Base-by-base conservation (phyloP, 1,140 invertebrate genomes). In the Pantala flavescens region DNA sequence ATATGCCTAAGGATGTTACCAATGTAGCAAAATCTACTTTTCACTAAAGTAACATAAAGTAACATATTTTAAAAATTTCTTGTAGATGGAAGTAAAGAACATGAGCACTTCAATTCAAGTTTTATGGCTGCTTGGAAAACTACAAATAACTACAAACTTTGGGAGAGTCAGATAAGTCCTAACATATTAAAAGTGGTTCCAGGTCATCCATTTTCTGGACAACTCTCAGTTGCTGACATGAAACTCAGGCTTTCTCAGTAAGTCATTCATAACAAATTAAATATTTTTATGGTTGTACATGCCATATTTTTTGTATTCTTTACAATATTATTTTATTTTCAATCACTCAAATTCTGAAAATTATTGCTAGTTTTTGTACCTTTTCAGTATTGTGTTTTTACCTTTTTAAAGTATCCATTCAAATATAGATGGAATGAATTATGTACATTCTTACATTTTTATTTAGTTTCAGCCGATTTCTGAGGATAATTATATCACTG, bases 141-240 rank as follows among this genome's bases (percentile, higher is more conserved):
- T 12, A 98, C 95, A 0, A 90, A 95, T 79, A 95, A 95, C 81
- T 98, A 95, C 80, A 89, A 91, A 80, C 87, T 89, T 43, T 98
- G 96, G 97, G 82, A 86, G 36, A 85, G 86, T 82, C 79, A 78
- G 76, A 81, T 85, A 43, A 84, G 85, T 12, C 86, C 92, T 76
- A 84, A 88, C 70, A 88, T 94, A 76, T 85, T 87, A 74, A 87
- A 87, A 77, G 83, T 92, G 49, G 85, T 86, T 76, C 87, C 92
- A 19, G 89, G 91, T 73, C 97, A 98, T 87, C 95, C 95, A 70
- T 97, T 93, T 84, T 90, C 92, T 76, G 95, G 96, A 23, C 93
- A 97, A 79, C 82, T 98, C 0, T 97, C 93, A 43, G 91, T 98
- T 7, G 88, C 92, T 71, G 97, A 99, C 84, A 95, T 98, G 89